Conservation (phyloP, 2,888 invertebrate genomes). For the Macrosoma leucophasiata region DNA sequence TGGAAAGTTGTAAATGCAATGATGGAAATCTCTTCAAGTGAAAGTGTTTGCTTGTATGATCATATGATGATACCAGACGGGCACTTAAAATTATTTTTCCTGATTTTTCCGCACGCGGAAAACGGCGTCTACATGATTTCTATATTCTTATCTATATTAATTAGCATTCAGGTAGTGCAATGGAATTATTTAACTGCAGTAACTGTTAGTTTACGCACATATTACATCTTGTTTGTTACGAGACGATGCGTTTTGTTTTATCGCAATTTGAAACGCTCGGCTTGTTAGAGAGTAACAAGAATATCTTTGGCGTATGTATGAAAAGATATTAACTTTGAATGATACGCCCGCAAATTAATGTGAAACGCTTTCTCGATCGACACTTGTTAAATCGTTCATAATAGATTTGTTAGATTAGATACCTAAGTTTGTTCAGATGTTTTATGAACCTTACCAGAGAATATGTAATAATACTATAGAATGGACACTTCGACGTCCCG, state of each 20-base stretch:
- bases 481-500: too few species aligned
- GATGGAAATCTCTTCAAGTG: constrained; percentile 55
- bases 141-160: constrained; percentile 31
- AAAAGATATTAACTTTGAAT: too few species aligned
- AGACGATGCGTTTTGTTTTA: constrained; percentile 30
- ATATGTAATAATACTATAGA: too few species aligned
- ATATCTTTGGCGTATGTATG: too few species aligned
- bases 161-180: constrained; percentile 31
- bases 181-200: constrained; percentile 30
- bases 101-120: constrained; percentile 55
- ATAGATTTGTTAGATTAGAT: too few species aligned
- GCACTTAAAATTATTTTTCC: constrained; percentile 38
- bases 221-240: constrained; percentile 32
- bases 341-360: too few species aligned
- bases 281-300: constrained; percentile 25
- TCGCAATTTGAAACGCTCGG: constrained; percentile 36
- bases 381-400: too few species aligned
- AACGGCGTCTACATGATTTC: constrained; percentile 31
- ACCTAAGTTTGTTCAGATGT: too few species aligned
- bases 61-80: constrained; percentile 25
- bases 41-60: constrained; percentile 36
- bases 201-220: constrained; percentile 31
- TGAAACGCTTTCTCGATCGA: too few species aligned
- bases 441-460: too few species aligned
- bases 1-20: constrained; percentile 62